phyloP scores from a whole-genome alignment of 2,797 vertebrate genomes.

The Ficedula albicollis region DNA sequence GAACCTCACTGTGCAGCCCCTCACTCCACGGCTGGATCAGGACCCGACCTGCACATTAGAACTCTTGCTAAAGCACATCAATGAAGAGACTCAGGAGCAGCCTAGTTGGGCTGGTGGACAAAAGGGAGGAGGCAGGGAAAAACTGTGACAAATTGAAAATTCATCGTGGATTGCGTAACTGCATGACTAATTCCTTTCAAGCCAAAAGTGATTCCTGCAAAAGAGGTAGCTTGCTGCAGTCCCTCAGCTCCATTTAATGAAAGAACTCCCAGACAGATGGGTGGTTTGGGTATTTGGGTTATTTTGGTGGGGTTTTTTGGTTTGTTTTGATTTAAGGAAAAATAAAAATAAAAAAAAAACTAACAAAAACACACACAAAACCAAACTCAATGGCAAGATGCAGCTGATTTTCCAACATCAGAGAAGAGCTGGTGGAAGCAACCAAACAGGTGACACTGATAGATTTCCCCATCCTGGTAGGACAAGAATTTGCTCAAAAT shows the following conservation, averaged over 20 bases:
- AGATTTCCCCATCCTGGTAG: neutral
- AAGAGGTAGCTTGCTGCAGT: slow-evolving; percentile 3
- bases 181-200: slow-evolving; percentile 58
- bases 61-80: slow-evolving; percentile 7
- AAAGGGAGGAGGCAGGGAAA: neutral
- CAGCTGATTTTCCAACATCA: neutral
- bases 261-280: neutral
- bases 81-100: slow-evolving; percentile 29
- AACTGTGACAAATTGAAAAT: slow-evolving; percentile 67
- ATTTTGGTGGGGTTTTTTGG: neutral
- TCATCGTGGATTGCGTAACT: slow-evolving; percentile 36
- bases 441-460: neutral
- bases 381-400: neutral
- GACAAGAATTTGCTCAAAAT: neutral
- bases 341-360: neutral
- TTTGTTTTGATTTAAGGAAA: neutral
- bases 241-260: neutral
- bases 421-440: neutral
- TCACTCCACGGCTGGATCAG: neutral
- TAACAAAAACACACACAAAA: neutral
- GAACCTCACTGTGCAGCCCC: neutral
- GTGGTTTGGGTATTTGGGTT: neutral
- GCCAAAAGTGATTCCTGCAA: slow-evolving; percentile 19
- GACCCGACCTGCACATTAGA: neutral
- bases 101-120: slow-evolving; percentile 1